A percentile compares a stretch with the other conserved stretches of the same genome.
Conservation (phyloP, 2,888 invertebrate species). For the Fragum sueziense region DNA sequence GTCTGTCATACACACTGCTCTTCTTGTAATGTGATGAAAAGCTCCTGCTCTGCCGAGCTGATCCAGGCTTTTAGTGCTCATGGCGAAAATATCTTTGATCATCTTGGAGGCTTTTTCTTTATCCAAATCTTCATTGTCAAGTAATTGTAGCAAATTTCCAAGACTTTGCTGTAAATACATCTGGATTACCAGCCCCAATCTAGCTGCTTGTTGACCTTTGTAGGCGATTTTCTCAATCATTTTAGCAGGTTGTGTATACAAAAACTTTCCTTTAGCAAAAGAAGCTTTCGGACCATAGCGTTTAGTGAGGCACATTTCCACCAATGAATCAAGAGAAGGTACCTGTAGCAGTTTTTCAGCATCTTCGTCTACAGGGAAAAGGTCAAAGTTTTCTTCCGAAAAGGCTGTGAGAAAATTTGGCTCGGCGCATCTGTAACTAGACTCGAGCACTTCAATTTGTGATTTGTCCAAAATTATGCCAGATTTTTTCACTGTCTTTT, state of each 20-base stretch:
- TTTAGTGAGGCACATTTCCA: slow-evolving; percentile 31
- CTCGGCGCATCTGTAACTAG: slow-evolving; percentile 29
- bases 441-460: slow-evolving; percentile 18
- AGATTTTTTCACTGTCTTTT: slow-evolving; percentile 1
- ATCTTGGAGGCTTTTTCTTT: slow-evolving; percentile 10
- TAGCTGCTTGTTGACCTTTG: slow-evolving; percentile 47
- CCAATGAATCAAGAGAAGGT: slow-evolving; percentile 33
- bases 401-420: slow-evolving; percentile 43
- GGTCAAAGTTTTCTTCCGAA: slow-evolving; percentile 35
- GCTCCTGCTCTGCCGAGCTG: slow-evolving; percentile 43
- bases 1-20: slow-evolving; percentile 37
- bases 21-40: slow-evolving; percentile 33
- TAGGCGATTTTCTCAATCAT: slow-evolving; percentile 44
- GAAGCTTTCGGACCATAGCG: slow-evolving; percentile 34
- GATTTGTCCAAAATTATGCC: slow-evolving; percentile 23
- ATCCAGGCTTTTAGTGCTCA: slow-evolving; percentile 47
- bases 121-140: slow-evolving; percentile 13
- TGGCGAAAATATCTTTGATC: slow-evolving; percentile 46
- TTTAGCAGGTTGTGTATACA: slow-evolving; percentile 41
- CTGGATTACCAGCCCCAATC: slow-evolving; percentile 31
- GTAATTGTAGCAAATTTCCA: slow-evolving; percentile 30
- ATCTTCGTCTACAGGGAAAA: slow-evolving; percentile 23
- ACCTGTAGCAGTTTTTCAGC: slow-evolving; percentile 35
- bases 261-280: slow-evolving; percentile 37
- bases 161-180: slow-evolving; percentile 39